These are phyloP conservation scores for Cataglyphis livida DNA, from an alignment of 2,888 invertebrate genomes.

Conservation along the genomic window DNA sequence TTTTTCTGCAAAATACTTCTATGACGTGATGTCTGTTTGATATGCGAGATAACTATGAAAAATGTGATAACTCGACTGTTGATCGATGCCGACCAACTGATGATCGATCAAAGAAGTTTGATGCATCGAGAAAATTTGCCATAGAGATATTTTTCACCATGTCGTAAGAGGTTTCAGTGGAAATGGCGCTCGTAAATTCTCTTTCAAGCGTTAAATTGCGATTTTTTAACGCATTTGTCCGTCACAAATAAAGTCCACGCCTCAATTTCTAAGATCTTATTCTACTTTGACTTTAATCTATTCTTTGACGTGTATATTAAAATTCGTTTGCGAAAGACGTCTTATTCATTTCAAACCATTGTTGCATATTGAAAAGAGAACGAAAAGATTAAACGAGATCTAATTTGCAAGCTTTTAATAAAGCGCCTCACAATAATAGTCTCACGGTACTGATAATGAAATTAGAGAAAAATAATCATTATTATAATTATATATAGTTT, in stretches of 20 bases:
- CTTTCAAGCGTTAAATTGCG: slow-evolving; percentile 53
- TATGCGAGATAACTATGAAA: background rate
- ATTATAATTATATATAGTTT: background rate
- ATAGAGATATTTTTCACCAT: slow-evolving; percentile 33
- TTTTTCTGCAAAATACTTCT: background rate
- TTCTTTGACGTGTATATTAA: slow-evolving; percentile 13
- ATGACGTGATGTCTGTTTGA: background rate
- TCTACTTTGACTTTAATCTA: background rate
- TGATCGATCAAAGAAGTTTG: slow-evolving; percentile 24
- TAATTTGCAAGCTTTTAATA: slow-evolving; percentile 31
- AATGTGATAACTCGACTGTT: background rate
- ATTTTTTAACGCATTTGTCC: slow-evolving; percentile 43
- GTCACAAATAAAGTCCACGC: background rate
- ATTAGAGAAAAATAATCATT: background rate
- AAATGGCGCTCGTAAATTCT: slow-evolving; percentile 53
- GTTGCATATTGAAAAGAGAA: background rate
- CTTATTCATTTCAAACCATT: background rate
- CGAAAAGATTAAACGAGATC: background rate
- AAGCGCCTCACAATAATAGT: background rate
- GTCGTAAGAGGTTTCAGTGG: background rate
- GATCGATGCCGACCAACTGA: background rate
- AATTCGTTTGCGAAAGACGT: slow-evolving; percentile 32
- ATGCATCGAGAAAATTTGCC: slow-evolving; percentile 34
- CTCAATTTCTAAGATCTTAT: slow-evolving; percentile 10
- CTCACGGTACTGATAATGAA: background rate